phyloP scores from a whole-genome alignment of 2,888 invertebrate genomes.

The Syrphus vitripennis region DNA sequence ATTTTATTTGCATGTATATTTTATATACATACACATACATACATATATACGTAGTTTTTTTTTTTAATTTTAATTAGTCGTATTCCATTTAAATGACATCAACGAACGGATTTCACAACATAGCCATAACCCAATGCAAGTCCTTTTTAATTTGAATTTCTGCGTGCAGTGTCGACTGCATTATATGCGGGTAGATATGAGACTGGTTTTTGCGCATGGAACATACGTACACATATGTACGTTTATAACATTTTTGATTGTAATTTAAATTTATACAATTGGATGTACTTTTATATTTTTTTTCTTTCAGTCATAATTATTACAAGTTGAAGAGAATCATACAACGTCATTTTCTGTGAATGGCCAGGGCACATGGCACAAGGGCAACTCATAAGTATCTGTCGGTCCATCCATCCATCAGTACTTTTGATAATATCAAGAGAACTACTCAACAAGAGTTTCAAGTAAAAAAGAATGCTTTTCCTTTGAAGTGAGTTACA shows the following conservation, averaged over 20 bases:
- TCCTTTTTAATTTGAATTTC: constrained; percentile 22
- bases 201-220: not conserved
- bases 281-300: not conserved
- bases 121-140: constrained; percentile 19
- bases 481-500: not conserved
- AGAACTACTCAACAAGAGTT: not conserved
- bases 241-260: not conserved
- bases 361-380: not conserved
- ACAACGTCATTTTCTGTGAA: not conserved
- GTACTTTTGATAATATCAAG: not conserved
- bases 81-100: constrained; percentile 4
- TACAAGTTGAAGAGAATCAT: not conserved
- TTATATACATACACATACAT: too few relatives aligned
- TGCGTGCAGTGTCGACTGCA: not conserved
- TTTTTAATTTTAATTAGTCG: constrained; percentile 32
- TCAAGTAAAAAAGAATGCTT: not conserved
- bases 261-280: not conserved
- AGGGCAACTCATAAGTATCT: not conserved
- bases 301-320: not conserved
- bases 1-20: not conserved
- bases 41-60: too few relatives aligned
- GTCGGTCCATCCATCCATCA: not conserved
- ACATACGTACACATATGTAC: too few relatives aligned
- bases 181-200: not conserved
- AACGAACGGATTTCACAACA: constrained; percentile 34